These are phyloP conservation scores for Columbina picui DNA, from an alignment of 2,113 vertebrate genomes.

Conservation along the genomic window DNA sequence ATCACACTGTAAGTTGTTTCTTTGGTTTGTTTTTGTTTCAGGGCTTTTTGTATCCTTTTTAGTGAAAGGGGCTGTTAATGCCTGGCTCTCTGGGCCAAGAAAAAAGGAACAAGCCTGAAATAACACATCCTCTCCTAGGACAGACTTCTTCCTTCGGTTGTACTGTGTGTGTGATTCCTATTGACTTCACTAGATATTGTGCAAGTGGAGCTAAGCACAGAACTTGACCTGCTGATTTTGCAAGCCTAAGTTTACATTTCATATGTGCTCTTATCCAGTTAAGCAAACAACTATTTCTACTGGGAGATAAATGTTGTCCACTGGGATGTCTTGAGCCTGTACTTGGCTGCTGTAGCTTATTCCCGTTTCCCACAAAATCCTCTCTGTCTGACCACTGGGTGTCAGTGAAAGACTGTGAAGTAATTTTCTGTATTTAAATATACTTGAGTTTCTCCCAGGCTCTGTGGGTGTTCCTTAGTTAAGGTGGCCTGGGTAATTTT, in stretches of 20 bases:
- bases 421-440: neutral
- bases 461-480: constrained; percentile 16
- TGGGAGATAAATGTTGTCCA: neutral
- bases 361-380: neutral
- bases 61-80: neutral
- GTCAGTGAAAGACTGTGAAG: constrained; percentile 49
- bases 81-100: neutral
- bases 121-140: neutral
- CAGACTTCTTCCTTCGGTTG: neutral
- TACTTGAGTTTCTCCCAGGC: neutral
- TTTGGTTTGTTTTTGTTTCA: neutral
- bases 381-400: constrained; percentile 34
- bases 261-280: neutral
- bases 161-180: neutral
- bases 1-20: neutral
- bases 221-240: neutral
- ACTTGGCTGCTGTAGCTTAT: neutral
- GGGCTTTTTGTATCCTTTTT: neutral
- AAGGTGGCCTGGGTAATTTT: constrained; percentile 56
- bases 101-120: neutral
- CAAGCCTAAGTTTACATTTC: neutral
- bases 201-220: neutral
- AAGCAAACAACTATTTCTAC: neutral
- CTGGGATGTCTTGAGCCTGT: neutral
- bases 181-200: neutral